Conservation (phyloP, 2,797 vertebrate species). For the Pyrrhura leucotis region DNA sequence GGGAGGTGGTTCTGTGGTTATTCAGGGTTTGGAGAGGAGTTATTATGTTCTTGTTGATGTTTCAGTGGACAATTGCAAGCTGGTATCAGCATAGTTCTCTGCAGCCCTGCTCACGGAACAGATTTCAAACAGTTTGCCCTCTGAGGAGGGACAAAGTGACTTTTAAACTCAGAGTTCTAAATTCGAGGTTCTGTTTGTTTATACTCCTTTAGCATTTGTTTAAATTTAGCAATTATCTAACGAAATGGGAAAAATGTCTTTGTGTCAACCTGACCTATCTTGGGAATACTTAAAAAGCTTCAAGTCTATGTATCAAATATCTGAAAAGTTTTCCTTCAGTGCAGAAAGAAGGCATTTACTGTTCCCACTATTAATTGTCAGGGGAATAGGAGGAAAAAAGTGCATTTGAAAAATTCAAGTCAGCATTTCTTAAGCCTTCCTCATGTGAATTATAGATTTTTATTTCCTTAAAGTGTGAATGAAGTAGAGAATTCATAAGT, state of each 20-base stretch:
- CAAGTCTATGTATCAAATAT: neutral
- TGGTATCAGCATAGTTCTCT: neutral
- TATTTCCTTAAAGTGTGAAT: slow-evolving; percentile 1
- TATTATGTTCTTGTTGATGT: neutral
- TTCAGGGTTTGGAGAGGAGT: neutral
- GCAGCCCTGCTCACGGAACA: neutral
- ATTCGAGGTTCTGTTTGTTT: neutral
- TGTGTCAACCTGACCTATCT: neutral
- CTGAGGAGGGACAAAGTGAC: neutral
- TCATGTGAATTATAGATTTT: neutral
- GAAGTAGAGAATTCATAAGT: neutral
- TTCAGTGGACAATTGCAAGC: neutral
- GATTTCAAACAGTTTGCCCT: neutral
- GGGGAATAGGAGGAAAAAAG: neutral
- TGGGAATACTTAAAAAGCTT: neutral
- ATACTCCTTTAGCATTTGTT: neutral
- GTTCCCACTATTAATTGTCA: neutral
- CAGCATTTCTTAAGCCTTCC: neutral
- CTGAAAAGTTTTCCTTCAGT: neutral
- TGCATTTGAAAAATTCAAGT: neutral
- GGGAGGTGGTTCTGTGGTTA: neutral
- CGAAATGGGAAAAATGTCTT: neutral
- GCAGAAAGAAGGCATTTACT: neutral
- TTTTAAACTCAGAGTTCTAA: neutral
- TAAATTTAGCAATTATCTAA: neutral